phyloP scores from a whole-genome alignment of 2,888 invertebrate genomes.

The Macrosiphum euphorbiae region DNA sequence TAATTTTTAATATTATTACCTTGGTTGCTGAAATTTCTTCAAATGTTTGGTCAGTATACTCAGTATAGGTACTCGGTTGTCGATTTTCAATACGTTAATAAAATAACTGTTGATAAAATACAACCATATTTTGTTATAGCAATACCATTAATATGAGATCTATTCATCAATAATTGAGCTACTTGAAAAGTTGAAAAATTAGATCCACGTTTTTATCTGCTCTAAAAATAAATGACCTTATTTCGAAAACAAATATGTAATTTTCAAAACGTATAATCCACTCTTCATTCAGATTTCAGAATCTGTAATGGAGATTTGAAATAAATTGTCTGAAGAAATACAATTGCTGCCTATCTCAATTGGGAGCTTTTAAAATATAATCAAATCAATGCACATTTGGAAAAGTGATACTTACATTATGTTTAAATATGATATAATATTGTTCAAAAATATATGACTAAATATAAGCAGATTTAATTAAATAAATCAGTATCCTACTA shows the following conservation, averaged over 20 bases:
- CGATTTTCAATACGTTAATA: too few relatives aligned
- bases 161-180: not conserved
- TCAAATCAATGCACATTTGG: not conserved
- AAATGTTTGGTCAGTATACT: not conserved
- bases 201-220: not conserved
- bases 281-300: not conserved
- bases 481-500: too few relatives aligned
- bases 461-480: not conserved
- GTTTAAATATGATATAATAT: not conserved
- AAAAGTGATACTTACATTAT: not conserved
- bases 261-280: too few relatives aligned
- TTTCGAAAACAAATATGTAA: not conserved
- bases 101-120: too few relatives aligned
- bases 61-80: not conserved
- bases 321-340: not conserved
- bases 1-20: too few relatives aligned
- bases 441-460: not conserved
- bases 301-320: not conserved
- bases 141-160: not conserved
- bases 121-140: not conserved
- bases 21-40: too few relatives aligned
- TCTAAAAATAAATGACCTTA: not conserved
- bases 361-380: too few relatives aligned
- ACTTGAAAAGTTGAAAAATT: not conserved
- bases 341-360: not conserved